Percentiles rank a stretch among this genome's conserved stretches.
phyloP scores from a whole-genome alignment of 1,140 invertebrate genomes.

The Ooceraea biroi region DNA sequence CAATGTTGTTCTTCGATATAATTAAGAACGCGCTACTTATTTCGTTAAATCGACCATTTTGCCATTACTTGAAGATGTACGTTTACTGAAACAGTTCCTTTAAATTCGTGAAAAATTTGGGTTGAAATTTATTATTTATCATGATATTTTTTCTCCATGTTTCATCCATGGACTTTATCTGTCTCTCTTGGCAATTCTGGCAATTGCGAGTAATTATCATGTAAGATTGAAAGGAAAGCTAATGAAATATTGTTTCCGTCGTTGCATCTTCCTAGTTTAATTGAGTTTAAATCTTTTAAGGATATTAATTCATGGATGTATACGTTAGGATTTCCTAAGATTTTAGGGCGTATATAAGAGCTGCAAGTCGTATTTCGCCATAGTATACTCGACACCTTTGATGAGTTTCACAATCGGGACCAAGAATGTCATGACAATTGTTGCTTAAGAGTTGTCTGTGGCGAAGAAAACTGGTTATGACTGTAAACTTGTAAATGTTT shows the following conservation, averaged over 20 bases:
- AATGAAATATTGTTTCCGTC: not conserved
- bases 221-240: not conserved
- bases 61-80: not conserved
- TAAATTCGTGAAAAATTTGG: not conserved
- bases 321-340: not conserved
- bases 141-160: too few relatives aligned
- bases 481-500: not conserved
- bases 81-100: not conserved
- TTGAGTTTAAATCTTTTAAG: too few relatives aligned
- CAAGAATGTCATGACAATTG: not conserved
- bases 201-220: too few relatives aligned
- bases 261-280: too few relatives aligned
- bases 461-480: not conserved
- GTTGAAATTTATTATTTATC: too few relatives aligned
- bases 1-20: slow-evolving; percentile 32
- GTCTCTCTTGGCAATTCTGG: too few relatives aligned
- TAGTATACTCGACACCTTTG: not conserved
- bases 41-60: slow-evolving; percentile 25
- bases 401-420: not conserved
- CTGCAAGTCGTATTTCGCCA: not conserved
- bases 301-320: not conserved
- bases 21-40: slow-evolving; percentile 44
- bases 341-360: not conserved
- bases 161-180: too few relatives aligned
- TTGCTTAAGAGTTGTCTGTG: too few relatives aligned